A percentile compares a stretch with the other conserved stretches of the same genome.
Evolutionary conservation across 2,797 vertebrate species (phyloP).

Genomic region (Todus mexicanus): DNA sequence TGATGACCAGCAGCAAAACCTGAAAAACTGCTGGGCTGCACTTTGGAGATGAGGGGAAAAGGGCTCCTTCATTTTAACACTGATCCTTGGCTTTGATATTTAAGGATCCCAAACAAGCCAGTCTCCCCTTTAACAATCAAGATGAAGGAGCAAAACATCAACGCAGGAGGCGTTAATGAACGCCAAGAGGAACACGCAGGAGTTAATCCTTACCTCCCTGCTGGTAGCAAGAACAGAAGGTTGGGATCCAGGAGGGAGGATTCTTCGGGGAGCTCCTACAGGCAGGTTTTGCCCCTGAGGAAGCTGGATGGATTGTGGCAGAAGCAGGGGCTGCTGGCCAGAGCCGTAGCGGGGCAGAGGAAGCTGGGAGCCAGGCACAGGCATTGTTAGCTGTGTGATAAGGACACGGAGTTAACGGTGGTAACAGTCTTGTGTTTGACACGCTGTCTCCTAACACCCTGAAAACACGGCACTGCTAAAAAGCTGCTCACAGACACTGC

Average conservation of each 20-base stretch:
- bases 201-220: slow-evolving; percentile 84
- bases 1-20: slow-evolving; percentile 20
- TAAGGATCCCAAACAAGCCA: slow-evolving; percentile 10
- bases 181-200: neutral
- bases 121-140: neutral
- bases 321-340: slow-evolving; percentile 94
- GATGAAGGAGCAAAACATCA: neutral
- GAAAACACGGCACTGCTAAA: neutral
- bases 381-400: slow-evolving; percentile 89
- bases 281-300: slow-evolving; percentile 95
- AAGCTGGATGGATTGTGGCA: slow-evolving; percentile 97
- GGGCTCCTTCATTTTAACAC: neutral
- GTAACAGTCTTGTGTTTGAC: neutral
- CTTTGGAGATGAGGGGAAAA: neutral
- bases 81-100: neutral
- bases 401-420: neutral
- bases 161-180: neutral
- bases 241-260: slow-evolving; percentile 92
- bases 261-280: slow-evolving; percentile 89
- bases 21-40: neutral
- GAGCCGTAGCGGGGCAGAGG: slow-evolving; percentile 88
- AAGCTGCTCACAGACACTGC: neutral
- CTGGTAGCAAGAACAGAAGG: slow-evolving; percentile 84
- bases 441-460: neutral
- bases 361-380: slow-evolving; percentile 92